Evolutionary conservation across 2,888 invertebrate genomes (phyloP).

Genomic region (Ectemnius continuus): DNA sequence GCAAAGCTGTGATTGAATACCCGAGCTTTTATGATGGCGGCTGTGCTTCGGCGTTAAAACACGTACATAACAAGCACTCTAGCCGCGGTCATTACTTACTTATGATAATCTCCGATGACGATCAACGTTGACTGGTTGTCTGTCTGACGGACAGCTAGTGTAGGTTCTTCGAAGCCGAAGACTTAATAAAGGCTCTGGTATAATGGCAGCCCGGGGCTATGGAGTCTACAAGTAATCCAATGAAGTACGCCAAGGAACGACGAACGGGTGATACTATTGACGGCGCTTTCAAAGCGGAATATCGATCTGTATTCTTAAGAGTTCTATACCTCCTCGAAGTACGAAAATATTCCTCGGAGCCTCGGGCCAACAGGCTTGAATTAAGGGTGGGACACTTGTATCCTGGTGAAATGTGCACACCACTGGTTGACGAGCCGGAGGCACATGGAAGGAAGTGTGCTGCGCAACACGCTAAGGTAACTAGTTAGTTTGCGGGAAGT

Average conservation of each 20-base stretch:
- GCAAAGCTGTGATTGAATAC: too few relatives aligned
- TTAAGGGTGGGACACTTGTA: too few relatives aligned
- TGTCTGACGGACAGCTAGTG: constrained; percentile 28
- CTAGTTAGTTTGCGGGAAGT: constrained; percentile 19
- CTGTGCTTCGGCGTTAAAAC: too few relatives aligned
- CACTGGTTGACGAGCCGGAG: too few relatives aligned
- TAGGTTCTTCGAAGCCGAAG: constrained; percentile 47
- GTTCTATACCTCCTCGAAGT: too few relatives aligned
- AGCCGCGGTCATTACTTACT: not conserved
- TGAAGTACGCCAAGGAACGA: not conserved
- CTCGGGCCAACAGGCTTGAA: too few relatives aligned
- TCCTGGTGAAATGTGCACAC: too few relatives aligned
- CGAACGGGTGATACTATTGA: not conserved
- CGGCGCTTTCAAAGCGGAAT: not conserved
- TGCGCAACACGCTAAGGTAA: constrained; percentile 26
- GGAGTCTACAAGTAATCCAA: not conserved
- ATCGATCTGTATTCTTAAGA: too few relatives aligned
- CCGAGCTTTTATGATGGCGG: too few relatives aligned
- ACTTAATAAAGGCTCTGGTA: constrained; percentile 59
- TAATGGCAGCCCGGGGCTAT: constrained; percentile 31
- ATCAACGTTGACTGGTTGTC: constrained; percentile 17
- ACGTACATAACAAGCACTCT: not conserved
- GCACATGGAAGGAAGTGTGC: too few relatives aligned
- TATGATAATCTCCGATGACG: constrained; percentile 11
- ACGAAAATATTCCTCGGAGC: too few relatives aligned